These are phyloP conservation scores for Orthonyx spaldingii DNA, from an alignment of 2,113 vertebrate genomes.

Conservation along the genomic window DNA sequence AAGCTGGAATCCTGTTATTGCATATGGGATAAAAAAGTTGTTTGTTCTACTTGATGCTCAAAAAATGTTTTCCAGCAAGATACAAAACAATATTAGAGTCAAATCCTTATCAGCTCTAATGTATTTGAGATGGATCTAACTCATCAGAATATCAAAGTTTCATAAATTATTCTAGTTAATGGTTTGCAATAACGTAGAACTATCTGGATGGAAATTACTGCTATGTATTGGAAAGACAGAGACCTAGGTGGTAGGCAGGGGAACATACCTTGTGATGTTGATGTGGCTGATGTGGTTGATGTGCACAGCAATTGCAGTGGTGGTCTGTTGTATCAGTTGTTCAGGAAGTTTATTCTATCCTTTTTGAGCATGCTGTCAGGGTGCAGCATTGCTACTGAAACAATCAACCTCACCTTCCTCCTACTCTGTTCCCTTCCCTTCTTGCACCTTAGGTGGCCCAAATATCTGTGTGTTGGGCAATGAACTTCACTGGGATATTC, in stretches of 20 bases:
- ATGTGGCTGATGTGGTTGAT: neutral
- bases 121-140: neutral
- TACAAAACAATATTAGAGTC: neutral
- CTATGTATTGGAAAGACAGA: fast-evolving
- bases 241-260: neutral
- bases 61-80: neutral
- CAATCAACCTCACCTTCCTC: neutral
- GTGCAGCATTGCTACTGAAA: neutral
- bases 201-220: neutral
- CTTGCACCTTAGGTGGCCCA: neutral
- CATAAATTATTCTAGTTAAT: neutral
- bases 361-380: neutral
- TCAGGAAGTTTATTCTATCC: neutral
- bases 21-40: neutral
- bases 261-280: neutral
- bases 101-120: neutral
- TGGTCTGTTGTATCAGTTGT: neutral
- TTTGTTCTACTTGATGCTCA: neutral
- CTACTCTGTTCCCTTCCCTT: neutral
- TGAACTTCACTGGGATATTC: neutral
- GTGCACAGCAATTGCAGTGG: neutral
- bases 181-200: neutral
- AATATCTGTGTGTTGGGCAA: neutral
- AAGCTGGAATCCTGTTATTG: neutral
- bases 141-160: neutral